Evolutionary conservation across 2,797 vertebrate species (phyloP), one percentile per base, ranked within the genome.

Genomic region (Ctenopoma kingsleyae): DNA sequence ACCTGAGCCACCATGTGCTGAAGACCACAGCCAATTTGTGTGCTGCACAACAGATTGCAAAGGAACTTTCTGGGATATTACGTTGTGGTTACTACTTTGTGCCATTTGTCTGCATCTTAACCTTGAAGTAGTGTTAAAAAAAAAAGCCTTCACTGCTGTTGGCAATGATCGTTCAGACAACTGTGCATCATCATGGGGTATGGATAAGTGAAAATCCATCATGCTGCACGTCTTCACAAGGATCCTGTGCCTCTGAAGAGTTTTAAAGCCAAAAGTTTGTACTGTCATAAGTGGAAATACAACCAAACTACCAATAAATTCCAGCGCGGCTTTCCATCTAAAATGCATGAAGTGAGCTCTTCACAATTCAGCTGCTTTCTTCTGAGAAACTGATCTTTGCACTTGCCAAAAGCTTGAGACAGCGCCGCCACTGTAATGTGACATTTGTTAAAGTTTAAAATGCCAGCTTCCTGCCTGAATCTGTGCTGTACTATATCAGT

Each of bases 351-450:
- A 19, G 22, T 4, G 23, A 64, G 47, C 7, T 56, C 2, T 9
- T 55, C 2, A 22, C 13, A 36, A 0, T 1, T 2, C 8, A 27
- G 5, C 0, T n/a, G n/a, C 7, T 30, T n/a, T 16, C 17, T 11
- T 47, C 9, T 35, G 27, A 59, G 16, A 46, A 12, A 25, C 2
- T 44, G 0, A 54, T 54, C 38, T 71, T 70, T 76, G 49, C 50
- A 57, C 67, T 86, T 52, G 63, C 68, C 70, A 82, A 79, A 74
- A 32, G 55, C 46, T 67, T 22, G 46, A 47, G 57, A 59, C 1
- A 2, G 8, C 8, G 8, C 25, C 6, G 40, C 46, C 11, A 53
- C 30, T 16, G 12, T 27, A 46, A n/a, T 5, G 38, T 19, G 41
- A 47, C 27, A 11, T 50, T 30, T 47, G 25, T 40, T 51, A 3